Evolutionary conservation across 2,113 vertebrate species (phyloP).

Genomic region (Apaloderma vittatum): DNA sequence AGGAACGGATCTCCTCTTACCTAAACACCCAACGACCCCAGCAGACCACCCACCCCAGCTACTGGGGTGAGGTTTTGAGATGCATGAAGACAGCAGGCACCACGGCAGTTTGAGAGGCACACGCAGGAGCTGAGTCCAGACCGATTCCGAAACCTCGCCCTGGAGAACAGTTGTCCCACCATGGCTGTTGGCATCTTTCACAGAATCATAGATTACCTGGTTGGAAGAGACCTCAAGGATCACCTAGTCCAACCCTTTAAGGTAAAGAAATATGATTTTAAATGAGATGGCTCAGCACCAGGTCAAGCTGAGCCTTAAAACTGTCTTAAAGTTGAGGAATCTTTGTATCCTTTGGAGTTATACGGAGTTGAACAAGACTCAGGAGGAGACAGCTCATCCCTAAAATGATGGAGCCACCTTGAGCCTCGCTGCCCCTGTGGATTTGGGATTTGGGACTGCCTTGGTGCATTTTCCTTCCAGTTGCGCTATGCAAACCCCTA

Average conservation of each 20-base stretch:
- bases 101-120: not conserved
- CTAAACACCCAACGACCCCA: not conserved
- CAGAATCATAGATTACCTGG: too few species aligned
- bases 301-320: too few species aligned
- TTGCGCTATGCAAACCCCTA: not conserved
- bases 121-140: not conserved
- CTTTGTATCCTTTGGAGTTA: not conserved
- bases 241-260: too few species aligned
- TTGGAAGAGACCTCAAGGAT: too few species aligned
- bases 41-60: not conserved
- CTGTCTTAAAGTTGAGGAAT: too few species aligned
- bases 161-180: not conserved
- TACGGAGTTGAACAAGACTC: not conserved
- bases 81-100: conserved; percentile 8
- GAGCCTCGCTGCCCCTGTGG: not conserved
- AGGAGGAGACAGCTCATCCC: not conserved
- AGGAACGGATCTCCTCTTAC: not conserved
- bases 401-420: not conserved
- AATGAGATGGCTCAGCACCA: too few species aligned
- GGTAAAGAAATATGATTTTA: too few species aligned
- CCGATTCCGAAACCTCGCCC: not conserved
- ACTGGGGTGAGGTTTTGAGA: not conserved
- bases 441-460: not conserved
- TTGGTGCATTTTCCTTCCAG: not conserved
- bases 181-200: not conserved